Evolutionary conservation across 2,113 vertebrate species (phyloP), one percentile per base, ranked within the genome.

Genomic region (Steatornis caripensis): DNA sequence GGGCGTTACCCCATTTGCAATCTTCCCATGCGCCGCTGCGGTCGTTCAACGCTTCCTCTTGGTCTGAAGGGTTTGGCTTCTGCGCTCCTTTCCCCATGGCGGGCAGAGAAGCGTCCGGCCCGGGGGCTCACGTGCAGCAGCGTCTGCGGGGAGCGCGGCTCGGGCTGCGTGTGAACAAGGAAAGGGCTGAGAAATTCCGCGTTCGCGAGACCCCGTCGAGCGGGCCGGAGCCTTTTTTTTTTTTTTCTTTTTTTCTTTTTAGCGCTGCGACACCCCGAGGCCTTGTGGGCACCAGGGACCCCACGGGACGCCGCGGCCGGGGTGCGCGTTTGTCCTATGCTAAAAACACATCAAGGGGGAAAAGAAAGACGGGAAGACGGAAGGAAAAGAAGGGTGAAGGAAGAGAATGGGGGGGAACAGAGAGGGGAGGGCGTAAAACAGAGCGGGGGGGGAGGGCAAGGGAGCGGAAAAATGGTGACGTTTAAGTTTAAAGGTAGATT

Each of bases 31-130:
- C 10, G 10, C 43, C 30, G 0, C 3, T 13, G 37, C 4, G 6
- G 11, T 1, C 2, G 15, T 26, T 29, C 30, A 79, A 12, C 18
- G 1, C 12, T 32, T 39, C 37, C 5, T 22, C 37, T 29, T 29
- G 30, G 4, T 17, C 18, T 12, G 21, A 20, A n/a, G 10, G 15
- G 3, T 0, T 3, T 10, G 23, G 9, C 2, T n/a, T 3, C 53
- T 68, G 4, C 4, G 9, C 0, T 32, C 21, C 64, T 48, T 57
- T 81, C n/a, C 64, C 78, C 78, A 81, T 57, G 1, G 26, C 1
- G 2, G 9, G 49, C 9, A 19, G 39, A 36, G 15, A 55, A 15
- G 18, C 4, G 11, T 18, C 6, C 2, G 4, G 11, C 4, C 10
- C 17, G 4, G 23, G 16, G 4, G n/a, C 3, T 41, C 22, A 11